These are phyloP conservation scores for Pseudochaenichthys georgianus DNA, from an alignment of 2,797 vertebrate genomes.

Conservation along the genomic window DNA sequence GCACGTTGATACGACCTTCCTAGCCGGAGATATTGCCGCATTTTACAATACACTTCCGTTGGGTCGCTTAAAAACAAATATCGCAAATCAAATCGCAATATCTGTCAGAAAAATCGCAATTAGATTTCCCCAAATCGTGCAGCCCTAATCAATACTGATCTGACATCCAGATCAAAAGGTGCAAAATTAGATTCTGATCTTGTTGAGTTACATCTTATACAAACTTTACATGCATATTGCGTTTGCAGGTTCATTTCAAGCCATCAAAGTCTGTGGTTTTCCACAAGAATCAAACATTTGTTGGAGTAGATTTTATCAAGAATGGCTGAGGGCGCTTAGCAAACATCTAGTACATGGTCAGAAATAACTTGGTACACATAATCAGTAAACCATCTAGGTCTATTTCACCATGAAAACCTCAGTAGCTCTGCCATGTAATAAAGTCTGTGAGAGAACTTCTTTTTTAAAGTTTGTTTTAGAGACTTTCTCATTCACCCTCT, in stretches of 20 bases:
- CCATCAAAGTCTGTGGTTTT: neutral
- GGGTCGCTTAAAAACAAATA: no score
- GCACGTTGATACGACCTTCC: no score
- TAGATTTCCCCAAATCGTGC: no score
- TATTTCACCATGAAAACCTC: conserved; percentile 29
- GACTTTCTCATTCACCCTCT: neutral
- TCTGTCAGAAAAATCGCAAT: no score
- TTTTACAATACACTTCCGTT: no score
- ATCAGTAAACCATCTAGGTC: conserved; percentile 9
- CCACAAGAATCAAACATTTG: neutral
- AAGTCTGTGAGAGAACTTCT: neutral
- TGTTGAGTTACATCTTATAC: neutral
- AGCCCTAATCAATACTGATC: no score
- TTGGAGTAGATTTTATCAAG: conserved; percentile 9
- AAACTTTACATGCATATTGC: neutral
- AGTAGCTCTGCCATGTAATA: neutral
- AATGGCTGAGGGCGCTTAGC: conserved; percentile 1
- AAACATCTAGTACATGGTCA: conserved; percentile 14
- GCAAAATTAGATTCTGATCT: neutral
- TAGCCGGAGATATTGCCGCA: no score
- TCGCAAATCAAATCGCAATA: no score
- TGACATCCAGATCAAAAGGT: no score
- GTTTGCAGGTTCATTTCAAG: neutral
- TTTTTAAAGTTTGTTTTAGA: neutral
- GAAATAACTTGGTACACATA: conserved; percentile 3